phyloP scores from a whole-genome alignment of 2,797 vertebrate genomes.

The Merluccius polli region DNA sequence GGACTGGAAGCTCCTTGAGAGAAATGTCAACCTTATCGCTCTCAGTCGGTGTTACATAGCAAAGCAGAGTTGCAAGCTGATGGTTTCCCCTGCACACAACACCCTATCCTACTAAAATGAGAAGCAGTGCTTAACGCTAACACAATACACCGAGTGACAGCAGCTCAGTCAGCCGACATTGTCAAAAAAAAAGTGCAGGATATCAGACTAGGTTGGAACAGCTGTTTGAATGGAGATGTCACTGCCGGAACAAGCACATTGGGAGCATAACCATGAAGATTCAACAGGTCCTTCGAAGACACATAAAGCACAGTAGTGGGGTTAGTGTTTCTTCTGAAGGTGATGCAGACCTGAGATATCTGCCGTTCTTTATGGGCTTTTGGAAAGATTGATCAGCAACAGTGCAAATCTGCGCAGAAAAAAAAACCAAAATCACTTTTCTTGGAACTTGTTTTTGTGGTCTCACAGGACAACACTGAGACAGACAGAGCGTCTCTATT shows the following conservation, averaged over 20 bases:
- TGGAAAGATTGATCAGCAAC: conserved; percentile 12
- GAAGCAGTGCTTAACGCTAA: not conserved
- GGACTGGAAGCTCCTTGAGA: not conserved
- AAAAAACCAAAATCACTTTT: not conserved
- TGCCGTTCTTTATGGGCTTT: not conserved
- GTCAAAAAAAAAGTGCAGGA: not conserved
- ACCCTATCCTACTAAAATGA: not conserved
- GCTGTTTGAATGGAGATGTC: not conserved
- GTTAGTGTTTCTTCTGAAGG: not conserved
- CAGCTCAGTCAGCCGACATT: not conserved
- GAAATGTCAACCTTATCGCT: not conserved
- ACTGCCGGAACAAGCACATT: not conserved
- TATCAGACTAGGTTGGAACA: not conserved
- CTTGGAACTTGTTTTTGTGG: not conserved
- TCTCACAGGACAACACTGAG: not conserved
- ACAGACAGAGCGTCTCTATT: not conserved
- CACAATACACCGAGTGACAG: not conserved
- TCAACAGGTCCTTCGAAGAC: not conserved
- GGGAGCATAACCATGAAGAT: not conserved
- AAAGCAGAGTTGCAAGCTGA: too few relatives aligned
- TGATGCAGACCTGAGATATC: not conserved
- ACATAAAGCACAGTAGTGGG: not conserved
- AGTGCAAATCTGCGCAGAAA: not conserved
- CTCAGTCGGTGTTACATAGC: not conserved
- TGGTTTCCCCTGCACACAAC: not conserved